phyloP scores from a whole-genome alignment of 2,888 invertebrate genomes.

The Coremacera marginata region DNA sequence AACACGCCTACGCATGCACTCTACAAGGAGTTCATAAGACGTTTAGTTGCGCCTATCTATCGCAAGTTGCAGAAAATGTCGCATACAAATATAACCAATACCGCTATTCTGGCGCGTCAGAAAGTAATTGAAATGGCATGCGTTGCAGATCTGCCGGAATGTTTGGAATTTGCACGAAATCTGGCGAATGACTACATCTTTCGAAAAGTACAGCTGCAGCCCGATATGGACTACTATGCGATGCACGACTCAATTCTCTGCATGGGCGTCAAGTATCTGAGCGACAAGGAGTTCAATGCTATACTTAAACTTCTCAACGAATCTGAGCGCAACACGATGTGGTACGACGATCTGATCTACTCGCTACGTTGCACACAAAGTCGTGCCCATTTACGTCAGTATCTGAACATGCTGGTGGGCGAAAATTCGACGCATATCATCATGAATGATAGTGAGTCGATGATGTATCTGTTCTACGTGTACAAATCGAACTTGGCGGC shows the following conservation, averaged over 20 bases:
- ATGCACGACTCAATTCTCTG: constrained; percentile 57
- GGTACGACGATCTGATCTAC: constrained; percentile 61
- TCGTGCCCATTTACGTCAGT: constrained; percentile 55
- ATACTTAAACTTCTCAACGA: constrained; percentile 52
- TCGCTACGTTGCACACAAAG: constrained; percentile 60
- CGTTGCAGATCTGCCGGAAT: constrained; percentile 56
- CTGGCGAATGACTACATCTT: constrained; percentile 57
- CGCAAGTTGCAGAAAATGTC: constrained; percentile 42
- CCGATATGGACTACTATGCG: constrained; percentile 50
- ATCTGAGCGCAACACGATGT: constrained; percentile 47
- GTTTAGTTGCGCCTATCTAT: constrained; percentile 56
- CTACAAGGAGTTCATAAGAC: constrained; percentile 58
- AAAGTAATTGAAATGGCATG: constrained; percentile 59
- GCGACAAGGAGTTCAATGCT: constrained; percentile 55
- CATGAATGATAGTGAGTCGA: constrained; percentile 55
- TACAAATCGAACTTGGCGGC: constrained; percentile 58
- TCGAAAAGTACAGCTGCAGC: constrained; percentile 48
- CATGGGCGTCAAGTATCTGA: constrained; percentile 57
- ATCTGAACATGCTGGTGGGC: constrained; percentile 57
- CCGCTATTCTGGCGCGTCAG: constrained; percentile 42
- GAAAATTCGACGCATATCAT: constrained; percentile 57
- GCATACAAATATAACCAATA: constrained; percentile 36
- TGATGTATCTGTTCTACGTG: constrained; percentile 58
- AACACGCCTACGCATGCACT: constrained; percentile 54
- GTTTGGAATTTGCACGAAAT: constrained; percentile 56